phyloP scores from a whole-genome alignment of 2,888 invertebrate genomes.

The Chaetogeoica ovagalla region DNA sequence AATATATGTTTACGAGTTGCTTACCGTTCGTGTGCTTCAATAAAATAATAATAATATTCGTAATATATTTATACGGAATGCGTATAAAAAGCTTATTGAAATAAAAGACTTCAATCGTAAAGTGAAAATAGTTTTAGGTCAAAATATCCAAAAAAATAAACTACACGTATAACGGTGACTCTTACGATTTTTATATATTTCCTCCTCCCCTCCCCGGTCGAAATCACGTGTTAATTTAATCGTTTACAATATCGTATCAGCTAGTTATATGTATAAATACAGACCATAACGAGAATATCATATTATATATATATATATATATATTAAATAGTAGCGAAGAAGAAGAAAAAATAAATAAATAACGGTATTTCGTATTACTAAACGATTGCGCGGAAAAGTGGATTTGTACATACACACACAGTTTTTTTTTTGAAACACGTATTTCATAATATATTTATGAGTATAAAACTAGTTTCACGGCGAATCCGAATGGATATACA shows the following conservation, averaged over 20 bases:
- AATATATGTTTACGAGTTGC: constrained; percentile 2
- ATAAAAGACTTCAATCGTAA: neutral
- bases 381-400: neutral
- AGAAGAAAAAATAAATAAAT: neutral
- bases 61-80: no score
- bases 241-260: neutral
- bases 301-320: no score
- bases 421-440: neutral
- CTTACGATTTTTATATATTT: constrained; percentile 6
- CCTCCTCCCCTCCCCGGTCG: neutral
- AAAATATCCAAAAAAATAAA: neutral
- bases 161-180: neutral
- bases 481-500: neutral
- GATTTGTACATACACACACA: neutral
- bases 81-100: no score
- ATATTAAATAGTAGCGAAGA: neutral
- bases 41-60: no score
- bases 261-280: no score
- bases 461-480: neutral
- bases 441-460: neutral
- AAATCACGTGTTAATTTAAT: neutral
- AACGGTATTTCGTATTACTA: neutral
- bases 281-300: neutral
- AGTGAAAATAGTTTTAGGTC: neutral
- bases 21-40: no score